Evolutionary conservation across 2,888 invertebrate species (phyloP).

Genomic region (Callyntrura guangdongensis): DNA sequence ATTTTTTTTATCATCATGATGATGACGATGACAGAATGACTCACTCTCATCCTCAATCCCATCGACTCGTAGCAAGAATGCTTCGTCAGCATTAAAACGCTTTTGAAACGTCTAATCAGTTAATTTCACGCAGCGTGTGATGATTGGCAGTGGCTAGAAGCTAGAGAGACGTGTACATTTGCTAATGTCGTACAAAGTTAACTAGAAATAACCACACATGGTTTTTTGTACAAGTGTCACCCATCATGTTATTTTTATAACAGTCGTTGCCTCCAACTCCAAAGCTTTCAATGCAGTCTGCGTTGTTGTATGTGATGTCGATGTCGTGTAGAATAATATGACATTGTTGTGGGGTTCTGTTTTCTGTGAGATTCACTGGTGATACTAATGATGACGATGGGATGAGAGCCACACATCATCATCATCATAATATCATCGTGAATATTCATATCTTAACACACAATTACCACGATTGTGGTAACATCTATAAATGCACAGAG

Average conservation of each 20-base stretch:
- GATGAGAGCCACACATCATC: slow-evolving; percentile 12
- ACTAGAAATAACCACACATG: too few species aligned
- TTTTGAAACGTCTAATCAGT: not conserved
- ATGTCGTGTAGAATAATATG: too few species aligned
- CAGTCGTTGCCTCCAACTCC: too few species aligned
- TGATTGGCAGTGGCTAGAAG: not conserved
- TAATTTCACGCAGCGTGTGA: not conserved
- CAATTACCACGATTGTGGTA: not conserved
- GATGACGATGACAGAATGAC: not conserved
- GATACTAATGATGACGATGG: not conserved
- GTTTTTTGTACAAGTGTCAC: too few species aligned
- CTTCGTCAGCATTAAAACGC: not conserved
- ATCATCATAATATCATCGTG: too few species aligned
- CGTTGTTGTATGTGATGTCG: too few species aligned
- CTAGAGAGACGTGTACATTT: not conserved
- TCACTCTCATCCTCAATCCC: not conserved
- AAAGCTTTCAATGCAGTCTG: too few species aligned
- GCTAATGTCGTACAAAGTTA: too few species aligned
- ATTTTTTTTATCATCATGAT: not conserved
- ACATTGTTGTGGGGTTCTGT: not conserved
- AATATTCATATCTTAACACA: slow-evolving; percentile 27
- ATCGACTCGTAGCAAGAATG: not conserved
- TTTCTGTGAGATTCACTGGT: not conserved
- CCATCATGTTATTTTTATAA: not conserved
- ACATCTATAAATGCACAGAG: too few species aligned